These are phyloP conservation scores for Drosophila azteca DNA, from an alignment of 1,140 invertebrate species.

Conservation along the genomic window DNA sequence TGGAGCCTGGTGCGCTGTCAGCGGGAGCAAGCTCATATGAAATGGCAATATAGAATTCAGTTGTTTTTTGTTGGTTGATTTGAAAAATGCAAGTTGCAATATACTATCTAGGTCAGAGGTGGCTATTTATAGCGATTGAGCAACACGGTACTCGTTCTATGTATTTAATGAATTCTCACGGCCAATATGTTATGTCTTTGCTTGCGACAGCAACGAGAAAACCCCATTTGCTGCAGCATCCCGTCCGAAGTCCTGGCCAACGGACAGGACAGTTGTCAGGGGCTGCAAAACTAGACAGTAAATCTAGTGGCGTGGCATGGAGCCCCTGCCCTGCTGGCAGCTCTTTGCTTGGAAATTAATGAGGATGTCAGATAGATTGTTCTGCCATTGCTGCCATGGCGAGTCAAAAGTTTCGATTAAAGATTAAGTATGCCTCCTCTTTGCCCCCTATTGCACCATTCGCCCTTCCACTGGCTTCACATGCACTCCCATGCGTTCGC, in stretches of 20 bases:
- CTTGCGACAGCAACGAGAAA: slow-evolving; percentile 40
- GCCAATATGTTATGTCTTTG: slow-evolving; percentile 41
- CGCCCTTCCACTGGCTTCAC: no score
- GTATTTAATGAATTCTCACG: slow-evolving; percentile 28
- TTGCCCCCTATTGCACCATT: no score
- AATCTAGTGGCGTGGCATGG: no score
- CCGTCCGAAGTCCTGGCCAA: not conserved
- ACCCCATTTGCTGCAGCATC: slow-evolving; percentile 40
- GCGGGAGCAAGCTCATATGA: slow-evolving; percentile 1
- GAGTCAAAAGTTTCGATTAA: slow-evolving; percentile 62
- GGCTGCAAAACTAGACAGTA: no score
- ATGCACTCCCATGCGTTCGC: slow-evolving; percentile 1
- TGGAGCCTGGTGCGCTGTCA: not conserved
- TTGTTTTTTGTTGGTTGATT: not conserved
- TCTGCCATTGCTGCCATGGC: slow-evolving; percentile 34
- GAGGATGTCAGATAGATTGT: slow-evolving; percentile 49
- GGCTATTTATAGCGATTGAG: slow-evolving; percentile 23
- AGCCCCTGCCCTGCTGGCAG: not conserved
- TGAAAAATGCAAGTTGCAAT: no score
- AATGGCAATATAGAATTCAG: no score
- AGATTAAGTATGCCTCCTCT: slow-evolving; percentile 37
- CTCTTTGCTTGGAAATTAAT: slow-evolving; percentile 49
- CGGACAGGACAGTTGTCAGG: slow-evolving; percentile 20
- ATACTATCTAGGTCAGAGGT: slow-evolving; percentile 26
- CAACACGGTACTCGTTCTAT: slow-evolving; percentile 2